These are phyloP conservation scores for Anthonomus grandis DNA, from an alignment of 1,140 invertebrate species.

Conservation along the genomic window DNA sequence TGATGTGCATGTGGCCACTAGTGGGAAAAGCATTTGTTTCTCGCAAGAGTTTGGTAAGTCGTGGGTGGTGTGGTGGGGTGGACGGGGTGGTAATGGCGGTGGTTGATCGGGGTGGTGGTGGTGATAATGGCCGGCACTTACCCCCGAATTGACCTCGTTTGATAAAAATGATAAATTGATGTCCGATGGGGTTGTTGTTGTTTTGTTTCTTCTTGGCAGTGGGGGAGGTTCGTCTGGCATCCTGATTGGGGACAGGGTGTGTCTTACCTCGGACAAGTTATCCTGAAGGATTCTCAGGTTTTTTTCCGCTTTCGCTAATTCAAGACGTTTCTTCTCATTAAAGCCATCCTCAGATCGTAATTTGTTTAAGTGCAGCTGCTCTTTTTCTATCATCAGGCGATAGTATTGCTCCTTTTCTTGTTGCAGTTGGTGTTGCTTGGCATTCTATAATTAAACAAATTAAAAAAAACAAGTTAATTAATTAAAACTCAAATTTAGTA, in stretches of 20 bases:
- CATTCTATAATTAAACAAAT: conserved; percentile 54
- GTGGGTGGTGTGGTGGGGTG: conserved; percentile 47
- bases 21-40: conserved; percentile 57
- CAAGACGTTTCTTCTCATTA: conserved; percentile 48
- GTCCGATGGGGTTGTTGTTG: too few relatives aligned
- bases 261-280: conserved; percentile 47
- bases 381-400: conserved; percentile 68
- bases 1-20: conserved; percentile 50
- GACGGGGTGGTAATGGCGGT: conserved; percentile 60
- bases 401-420: conserved; percentile 64
- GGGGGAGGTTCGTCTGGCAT: conserved; percentile 45
- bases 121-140: background rate
- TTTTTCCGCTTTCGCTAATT: conserved; percentile 59
- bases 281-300: conserved; percentile 61
- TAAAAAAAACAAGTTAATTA: conserved; percentile 14
- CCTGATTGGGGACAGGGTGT: conserved; percentile 27
- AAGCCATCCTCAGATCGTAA: conserved; percentile 50
- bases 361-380: conserved; percentile 64
- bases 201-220: conserved; percentile 43
- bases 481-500: conserved; percentile 46
- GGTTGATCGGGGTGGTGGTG: conserved; percentile 38
- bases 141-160: conserved; percentile 36
- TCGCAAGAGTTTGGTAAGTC: conserved; percentile 56
- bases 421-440: conserved; percentile 65
- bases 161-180: conserved; percentile 21